Conservation (phyloP, 1,140 invertebrate species). For the Nasonia vitripennis region DNA sequence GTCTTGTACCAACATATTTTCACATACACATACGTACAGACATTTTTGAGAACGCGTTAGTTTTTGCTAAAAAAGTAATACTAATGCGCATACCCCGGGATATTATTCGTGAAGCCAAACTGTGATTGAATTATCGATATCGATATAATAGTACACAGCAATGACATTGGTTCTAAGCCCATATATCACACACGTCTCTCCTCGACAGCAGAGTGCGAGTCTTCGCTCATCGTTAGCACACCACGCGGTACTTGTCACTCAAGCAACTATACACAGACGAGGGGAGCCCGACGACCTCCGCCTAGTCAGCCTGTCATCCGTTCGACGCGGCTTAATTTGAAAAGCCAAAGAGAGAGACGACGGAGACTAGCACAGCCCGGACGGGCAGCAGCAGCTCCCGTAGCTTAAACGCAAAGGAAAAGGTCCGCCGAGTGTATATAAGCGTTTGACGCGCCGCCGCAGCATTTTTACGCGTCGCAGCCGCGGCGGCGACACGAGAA, state of each 20-base stretch:
- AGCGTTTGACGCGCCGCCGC: background rate
- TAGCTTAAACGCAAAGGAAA: background rate
- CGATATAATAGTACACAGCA: too few species aligned
- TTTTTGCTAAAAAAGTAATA: too few species aligned
- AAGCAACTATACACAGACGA: background rate
- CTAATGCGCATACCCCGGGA: too few species aligned
- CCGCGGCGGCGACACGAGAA: background rate
- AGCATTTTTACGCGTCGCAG: background rate
- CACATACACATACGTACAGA: too few species aligned
- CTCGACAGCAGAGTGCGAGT: too few species aligned
- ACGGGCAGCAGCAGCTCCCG: background rate
- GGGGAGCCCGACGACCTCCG: background rate
- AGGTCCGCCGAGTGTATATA: background rate
- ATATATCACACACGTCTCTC: background rate
- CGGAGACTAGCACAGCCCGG: too few species aligned
- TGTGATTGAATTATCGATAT: too few species aligned
- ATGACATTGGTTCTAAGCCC: too few species aligned
- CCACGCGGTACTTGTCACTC: background rate
- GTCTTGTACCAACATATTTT: too few species aligned
- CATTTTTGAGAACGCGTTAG: too few species aligned
- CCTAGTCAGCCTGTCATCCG: background rate
- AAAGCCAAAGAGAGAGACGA: slow-evolving; percentile 25
- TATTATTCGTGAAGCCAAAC: too few species aligned
- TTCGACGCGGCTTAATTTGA: slow-evolving; percentile 23
- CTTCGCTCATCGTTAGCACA: background rate